Evolutionary conservation across 1,140 invertebrate genomes (phyloP).

Genomic region (Macrobrachium nipponense): DNA sequence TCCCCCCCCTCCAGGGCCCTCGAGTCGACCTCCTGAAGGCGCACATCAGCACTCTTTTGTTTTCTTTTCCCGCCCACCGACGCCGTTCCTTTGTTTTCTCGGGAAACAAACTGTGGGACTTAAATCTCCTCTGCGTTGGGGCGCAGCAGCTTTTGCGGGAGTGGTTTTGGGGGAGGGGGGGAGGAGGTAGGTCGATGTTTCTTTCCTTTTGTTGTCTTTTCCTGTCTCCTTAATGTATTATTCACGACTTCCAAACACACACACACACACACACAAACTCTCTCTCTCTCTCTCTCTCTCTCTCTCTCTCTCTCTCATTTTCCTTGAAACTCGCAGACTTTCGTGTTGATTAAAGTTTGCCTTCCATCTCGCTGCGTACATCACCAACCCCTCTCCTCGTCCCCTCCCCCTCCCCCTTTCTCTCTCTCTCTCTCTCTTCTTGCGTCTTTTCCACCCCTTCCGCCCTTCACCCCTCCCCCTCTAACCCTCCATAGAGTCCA

Average conservation of each 20-base stretch:
- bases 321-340: too few relatives aligned
- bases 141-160: not conserved
- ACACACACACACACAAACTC: not conserved
- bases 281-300: not conserved
- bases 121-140: not conserved
- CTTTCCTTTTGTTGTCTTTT: constrained; percentile 12
- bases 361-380: too few relatives aligned
- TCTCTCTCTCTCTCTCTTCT: too few relatives aligned
- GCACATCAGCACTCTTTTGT: constrained; percentile 23
- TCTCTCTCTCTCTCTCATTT: not conserved
- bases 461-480: too few relatives aligned
- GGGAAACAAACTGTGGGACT: constrained; percentile 26
- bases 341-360: too few relatives aligned
- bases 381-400: too few relatives aligned
- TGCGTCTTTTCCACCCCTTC: too few relatives aligned
- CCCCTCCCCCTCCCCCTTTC: not conserved
- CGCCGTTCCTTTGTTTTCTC: constrained; percentile 40
- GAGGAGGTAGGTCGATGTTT: not conserved
- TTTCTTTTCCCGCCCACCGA: constrained; percentile 31
- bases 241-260: constrained; percentile 1
- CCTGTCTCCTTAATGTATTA: constrained; percentile 23
- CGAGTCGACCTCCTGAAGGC: not conserved
- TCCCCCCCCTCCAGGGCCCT: not conserved
- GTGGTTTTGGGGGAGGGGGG: not conserved
- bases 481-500: too few relatives aligned